Conservation (phyloP, 2,113 vertebrate species). For the Pholis gunnellus region DNA sequence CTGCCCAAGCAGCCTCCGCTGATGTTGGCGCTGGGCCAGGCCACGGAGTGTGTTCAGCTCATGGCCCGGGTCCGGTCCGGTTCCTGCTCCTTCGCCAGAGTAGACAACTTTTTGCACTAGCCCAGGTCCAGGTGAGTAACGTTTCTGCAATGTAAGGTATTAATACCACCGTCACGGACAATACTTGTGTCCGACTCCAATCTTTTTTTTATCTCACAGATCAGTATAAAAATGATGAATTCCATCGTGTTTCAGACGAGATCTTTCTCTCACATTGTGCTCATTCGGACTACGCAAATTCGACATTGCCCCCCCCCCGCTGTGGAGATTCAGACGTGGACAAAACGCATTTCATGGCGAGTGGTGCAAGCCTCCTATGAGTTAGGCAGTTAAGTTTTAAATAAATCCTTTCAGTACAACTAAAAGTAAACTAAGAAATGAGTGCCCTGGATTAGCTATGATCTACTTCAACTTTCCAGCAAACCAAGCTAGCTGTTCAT, state of each 20-base stretch:
- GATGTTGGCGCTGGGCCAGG: constrained; percentile 97
- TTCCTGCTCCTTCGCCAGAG: constrained; percentile 98
- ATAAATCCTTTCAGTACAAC: background rate
- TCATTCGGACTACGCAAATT: background rate
- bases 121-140: constrained; percentile 79
- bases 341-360: background rate
- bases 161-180: background rate
- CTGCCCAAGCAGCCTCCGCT: constrained; percentile 98
- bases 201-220: no score
- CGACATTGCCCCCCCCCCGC: background rate
- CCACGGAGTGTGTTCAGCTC: constrained; percentile 96
- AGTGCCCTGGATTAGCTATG: background rate
- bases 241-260: background rate
- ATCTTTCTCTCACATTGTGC: background rate
- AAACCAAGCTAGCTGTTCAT: background rate
- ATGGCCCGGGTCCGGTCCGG: constrained; percentile 96
- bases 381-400: background rate
- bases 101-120: constrained; percentile 99
- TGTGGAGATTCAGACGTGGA: background rate
- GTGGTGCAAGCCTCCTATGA: background rate
- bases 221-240: background rate
- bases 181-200: background rate
- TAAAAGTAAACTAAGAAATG: background rate
- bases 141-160: background rate
- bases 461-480: background rate